Percentiles rank a stretch among this genome's conserved stretches.
These are phyloP conservation scores for Itoplectis maculator DNA, from an alignment of 2,888 invertebrate species.

Conservation along the genomic window DNA sequence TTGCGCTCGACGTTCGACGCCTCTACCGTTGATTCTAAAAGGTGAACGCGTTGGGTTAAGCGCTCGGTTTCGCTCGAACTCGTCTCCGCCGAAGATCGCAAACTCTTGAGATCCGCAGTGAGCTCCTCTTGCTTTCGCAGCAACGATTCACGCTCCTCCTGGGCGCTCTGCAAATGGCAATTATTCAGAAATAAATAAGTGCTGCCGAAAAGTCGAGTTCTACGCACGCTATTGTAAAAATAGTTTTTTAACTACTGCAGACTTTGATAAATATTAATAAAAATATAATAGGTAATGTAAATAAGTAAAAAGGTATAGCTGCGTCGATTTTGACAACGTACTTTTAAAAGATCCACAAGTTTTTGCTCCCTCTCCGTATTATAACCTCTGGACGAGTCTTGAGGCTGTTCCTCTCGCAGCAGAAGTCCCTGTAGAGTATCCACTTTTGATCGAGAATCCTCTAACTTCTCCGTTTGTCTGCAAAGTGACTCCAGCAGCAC, in stretches of 20 bases:
- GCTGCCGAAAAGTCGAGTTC: too few relatives aligned
- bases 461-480: conserved; percentile 95
- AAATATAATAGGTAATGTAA: not conserved
- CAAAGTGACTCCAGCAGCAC: conserved; percentile 95
- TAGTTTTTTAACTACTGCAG: too few relatives aligned
- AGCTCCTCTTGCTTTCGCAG: conserved; percentile 92
- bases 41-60: conserved; percentile 89
- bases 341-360: conserved; percentile 93
- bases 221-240: not conserved
- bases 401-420: conserved; percentile 88
- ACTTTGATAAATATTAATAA: too few relatives aligned
- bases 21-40: conserved; percentile 91
- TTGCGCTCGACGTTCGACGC: conserved; percentile 91
- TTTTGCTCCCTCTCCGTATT: conserved; percentile 93
- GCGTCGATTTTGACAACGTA: conserved; percentile 75
- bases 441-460: conserved; percentile 93
- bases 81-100: conserved; percentile 87
- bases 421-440: conserved; percentile 93
- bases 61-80: conserved; percentile 88
- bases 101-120: conserved; percentile 89
- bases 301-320: not conserved
- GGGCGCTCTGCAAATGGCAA: conserved; percentile 88
- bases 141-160: conserved; percentile 91
- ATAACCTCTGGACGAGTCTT: conserved; percentile 85
- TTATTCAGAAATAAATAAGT: too few relatives aligned